Base-by-base conservation (phyloP, 2,113 vertebrate genomes). In the Daboia siamensis region DNA sequence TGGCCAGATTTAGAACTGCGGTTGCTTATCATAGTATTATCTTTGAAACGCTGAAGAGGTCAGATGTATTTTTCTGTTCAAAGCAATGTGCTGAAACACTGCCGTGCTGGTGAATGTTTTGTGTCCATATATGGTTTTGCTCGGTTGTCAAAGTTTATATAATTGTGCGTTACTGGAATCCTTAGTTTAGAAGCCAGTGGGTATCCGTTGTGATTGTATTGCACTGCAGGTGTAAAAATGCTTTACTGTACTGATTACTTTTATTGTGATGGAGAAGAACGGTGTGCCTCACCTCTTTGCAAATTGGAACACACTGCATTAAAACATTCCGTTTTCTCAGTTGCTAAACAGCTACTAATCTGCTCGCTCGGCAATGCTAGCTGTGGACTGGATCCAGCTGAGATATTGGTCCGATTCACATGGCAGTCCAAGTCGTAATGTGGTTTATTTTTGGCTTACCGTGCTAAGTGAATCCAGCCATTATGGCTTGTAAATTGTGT, bases 81-180 rank as follows among this genome's bases (percentile, higher is more conserved):
- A 92, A 95, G 89, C 33, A 5, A 85, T 26, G 54, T 26, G 64
- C 91, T 93, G 89, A 54, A 54, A 91, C 56, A 94, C 92, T 1
- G 1, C 15, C 88, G 88, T 74, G 44, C 0, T 91, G 54, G 56
- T 92, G 86, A 90, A 94, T 44, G 4, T 0, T 46, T 90, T 6
- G 51, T 23, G 88, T 92, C 15, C 46, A 56, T 89, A 84, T 89
- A 15, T 39, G 4, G 1, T 61, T 33, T 55, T 52, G 20, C 11
- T 24, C 69, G 24, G 61, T 21, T 46, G 29, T 0, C 59, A 84
- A 54, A 91, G 89, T n/a, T 2, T 24, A 8, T 24, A 5, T 26
- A 1, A 4, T 2, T 44, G 13, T 92, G 26, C 59, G 20, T n/a
- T 29, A 54, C 44, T 92, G 24, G 26, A 94, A 92, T 57, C 23